Base-by-base conservation (phyloP, 1,140 invertebrate species). In the Heliconius melpomene region DNA sequence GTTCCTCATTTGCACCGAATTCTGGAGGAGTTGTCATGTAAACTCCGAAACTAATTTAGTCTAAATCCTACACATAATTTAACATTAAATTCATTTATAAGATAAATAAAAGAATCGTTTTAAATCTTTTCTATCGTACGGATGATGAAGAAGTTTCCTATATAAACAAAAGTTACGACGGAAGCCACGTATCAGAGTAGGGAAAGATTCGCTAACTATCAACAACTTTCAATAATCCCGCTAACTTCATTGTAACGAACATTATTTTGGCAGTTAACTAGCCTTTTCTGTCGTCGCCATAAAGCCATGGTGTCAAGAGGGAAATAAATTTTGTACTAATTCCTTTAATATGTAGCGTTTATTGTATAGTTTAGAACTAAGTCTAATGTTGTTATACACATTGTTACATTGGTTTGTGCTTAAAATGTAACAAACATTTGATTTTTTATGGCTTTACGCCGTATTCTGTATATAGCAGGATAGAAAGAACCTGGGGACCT, bases 161-260 rank as follows among this genome's bases (percentile, higher is more conserved):
- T 82, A 77, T 79, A 87, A 86, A 88, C 82, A 86, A 90, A 90
- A 90, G 78, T 91, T 86, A 78, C 40, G 50, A 83, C 73, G 78
- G 85, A 86, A 89, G 80, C 87, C 87, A 91, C 90, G 87, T 90
- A 89, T 88, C 85, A 84, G 87, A 88, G 84, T 87, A 77, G 80
- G 81, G 82, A 89, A 92, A 93, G 90, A 93, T 91, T 91, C 83
- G 81, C 82, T 77, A 92, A 92, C 88, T 92, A 91, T 87, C 85
- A 81, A 83, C 80, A 92, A 93, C 86, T 91, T 90, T 86, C 88
- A 86, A 91, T 90, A 93, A 91, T 91, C 90, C 84, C 80, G 72
- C 75, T 85, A 84, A 89, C 88, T 89, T 89, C 84, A 89, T 90
- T 91, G 87, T 92, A 86, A 82, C 82, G 60, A 80, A 85, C 82